Evolutionary conservation across 2,113 vertebrate genomes (phyloP).

Genomic region (Gymnogyps californianus): DNA sequence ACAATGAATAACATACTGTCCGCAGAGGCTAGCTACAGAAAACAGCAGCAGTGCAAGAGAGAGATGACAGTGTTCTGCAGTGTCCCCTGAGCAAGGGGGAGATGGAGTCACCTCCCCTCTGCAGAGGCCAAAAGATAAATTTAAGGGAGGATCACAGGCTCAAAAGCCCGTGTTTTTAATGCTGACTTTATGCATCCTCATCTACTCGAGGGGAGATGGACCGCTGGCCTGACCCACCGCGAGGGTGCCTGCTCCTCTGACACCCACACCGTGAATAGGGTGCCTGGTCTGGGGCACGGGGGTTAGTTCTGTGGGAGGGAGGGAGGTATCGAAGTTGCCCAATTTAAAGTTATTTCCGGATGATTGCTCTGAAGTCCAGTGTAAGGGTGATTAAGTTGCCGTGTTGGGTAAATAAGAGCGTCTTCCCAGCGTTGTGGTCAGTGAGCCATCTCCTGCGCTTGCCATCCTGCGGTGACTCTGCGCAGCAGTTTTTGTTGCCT

Average conservation of each 20-base stretch:
- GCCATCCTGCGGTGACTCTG: too few species aligned
- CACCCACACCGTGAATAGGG: rapidly evolving
- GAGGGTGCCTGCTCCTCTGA: too few species aligned
- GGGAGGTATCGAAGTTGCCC: neutral
- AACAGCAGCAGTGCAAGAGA: neutral
- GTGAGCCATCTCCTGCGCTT: neutral
- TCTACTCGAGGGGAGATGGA: rapidly evolving
- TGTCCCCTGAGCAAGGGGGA: neutral
- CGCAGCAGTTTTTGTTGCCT: neutral
- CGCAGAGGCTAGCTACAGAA: neutral
- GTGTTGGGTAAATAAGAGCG: neutral
- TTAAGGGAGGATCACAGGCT: neutral
- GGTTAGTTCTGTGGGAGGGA: too few species aligned
- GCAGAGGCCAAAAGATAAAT: neutral
- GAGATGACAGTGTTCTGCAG: neutral
- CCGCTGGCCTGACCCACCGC: rapidly evolving
- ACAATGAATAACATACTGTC: rapidly evolving
- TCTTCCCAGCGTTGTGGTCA: too few species aligned
- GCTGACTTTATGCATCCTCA: neutral
- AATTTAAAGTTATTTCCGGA: rapidly evolving
- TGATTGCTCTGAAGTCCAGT: neutral
- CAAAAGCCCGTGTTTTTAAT: neutral
- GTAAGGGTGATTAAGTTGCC: neutral
- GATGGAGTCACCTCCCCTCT: neutral
- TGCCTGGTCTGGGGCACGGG: too few species aligned